Evolutionary conservation across 1,140 invertebrate species (phyloP), one percentile per base, ranked within the genome.

Genomic region (Ruditapes philippinarum): DNA sequence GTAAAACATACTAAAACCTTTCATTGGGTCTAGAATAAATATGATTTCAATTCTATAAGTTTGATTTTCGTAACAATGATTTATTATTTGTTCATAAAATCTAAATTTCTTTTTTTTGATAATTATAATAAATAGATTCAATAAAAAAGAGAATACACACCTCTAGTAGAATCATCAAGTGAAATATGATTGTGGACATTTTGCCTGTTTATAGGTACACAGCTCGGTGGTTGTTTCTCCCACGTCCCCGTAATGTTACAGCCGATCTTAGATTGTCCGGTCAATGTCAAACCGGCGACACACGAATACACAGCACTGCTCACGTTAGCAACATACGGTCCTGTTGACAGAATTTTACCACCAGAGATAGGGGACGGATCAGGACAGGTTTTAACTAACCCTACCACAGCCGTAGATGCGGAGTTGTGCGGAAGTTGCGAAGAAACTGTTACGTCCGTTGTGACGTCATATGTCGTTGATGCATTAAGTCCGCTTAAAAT

Each of bases 261-360:
- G 3, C 36, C 9, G 33, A 73, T 65, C 25, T 57, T 7, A 0
- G 40, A 45, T 5, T 33, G 45, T 33, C 82, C 82, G 82, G 14
- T 54, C 68, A 84, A 36, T 11, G 11, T 49, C 25, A 51, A 84
- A 14, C 82, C 82, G 36, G 40, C 33, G 25, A 70, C 28, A 40
- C 82, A 84, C 1, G 62, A 38, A 33, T 49, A 84, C 12, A 84
- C 82, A 0, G 65, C 82, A 25, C 65, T 84, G n/a, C 40, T 70
- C 25, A 70, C 49, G 25, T 57, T 57, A n/a, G 82, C 82, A 22
- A 73, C 3, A 36, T 84, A 84, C 0, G 82, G 82, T 19, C 82
- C 82, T 12, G 42, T 54, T 33, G 82, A 74, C 0, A 84, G 28
- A 3, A 84, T 7, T 19, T 17, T 51, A 12, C 82, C 82, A 45